Evolutionary conservation across 2,113 vertebrate species (phyloP).

Genomic region (Pseudolaguvia tuberculata): DNA sequence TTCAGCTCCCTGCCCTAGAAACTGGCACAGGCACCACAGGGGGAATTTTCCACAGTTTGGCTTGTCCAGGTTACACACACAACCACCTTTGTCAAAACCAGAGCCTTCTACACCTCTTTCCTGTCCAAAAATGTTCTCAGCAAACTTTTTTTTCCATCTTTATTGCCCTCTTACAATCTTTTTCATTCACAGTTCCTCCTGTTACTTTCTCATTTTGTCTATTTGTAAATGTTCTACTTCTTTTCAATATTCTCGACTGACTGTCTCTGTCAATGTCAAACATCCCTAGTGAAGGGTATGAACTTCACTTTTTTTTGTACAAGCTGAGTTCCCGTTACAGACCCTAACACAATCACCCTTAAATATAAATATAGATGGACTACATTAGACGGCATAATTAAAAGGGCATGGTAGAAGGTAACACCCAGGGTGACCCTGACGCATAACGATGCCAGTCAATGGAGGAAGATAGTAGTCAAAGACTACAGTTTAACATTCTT

Average conservation of each 20-base stretch:
- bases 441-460: too few species aligned
- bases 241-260: constrained; percentile 44
- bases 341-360: neutral
- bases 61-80: neutral
- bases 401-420: too few species aligned
- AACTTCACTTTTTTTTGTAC: neutral
- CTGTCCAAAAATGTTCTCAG: constrained; percentile 18
- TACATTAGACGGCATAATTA: too few species aligned
- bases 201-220: constrained; percentile 21
- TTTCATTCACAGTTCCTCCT: neutral
- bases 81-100: constrained; percentile 9
- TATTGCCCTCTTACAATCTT: constrained; percentile 14
- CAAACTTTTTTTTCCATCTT: neutral
- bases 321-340: neutral
- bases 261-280: constrained; percentile 41
- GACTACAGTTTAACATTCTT: too few species aligned
- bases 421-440: too few species aligned
- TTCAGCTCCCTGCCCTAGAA: constrained; percentile 9
- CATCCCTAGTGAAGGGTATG: neutral
- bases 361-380: neutral
- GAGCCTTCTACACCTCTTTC: neutral
- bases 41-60: constrained; percentile 24
- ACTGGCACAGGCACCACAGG: constrained; percentile 12
- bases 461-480: too few species aligned
- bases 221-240: neutral